Evolutionary conservation across 37 sponge, comb jelly and placozoan species (phyloP).

Genomic region (Hormiphora californensis): DNA sequence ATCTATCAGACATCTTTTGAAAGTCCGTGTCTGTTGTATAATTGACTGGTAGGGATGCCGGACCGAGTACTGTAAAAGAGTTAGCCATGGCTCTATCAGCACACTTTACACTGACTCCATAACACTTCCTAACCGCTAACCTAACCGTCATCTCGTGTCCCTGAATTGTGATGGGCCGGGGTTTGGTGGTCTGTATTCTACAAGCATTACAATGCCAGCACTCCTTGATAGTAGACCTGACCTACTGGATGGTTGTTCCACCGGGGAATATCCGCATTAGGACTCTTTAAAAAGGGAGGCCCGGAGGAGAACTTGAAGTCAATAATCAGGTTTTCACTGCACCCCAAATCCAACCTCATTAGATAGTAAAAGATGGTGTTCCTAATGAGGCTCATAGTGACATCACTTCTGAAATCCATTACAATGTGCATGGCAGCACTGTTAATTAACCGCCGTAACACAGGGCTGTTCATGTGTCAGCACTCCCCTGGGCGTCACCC

Average conservation of each 20-base stretch:
- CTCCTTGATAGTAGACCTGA: background rate
- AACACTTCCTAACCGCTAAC: background rate
- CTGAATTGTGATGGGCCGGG: background rate
- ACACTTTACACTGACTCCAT: slow-evolving; percentile 4
- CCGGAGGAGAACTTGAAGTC: background rate
- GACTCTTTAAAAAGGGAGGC: background rate
- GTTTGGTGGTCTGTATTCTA: background rate
- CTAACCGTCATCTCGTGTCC: background rate
- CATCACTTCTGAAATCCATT: background rate
- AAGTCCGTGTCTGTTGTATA: slow-evolving; percentile 10
- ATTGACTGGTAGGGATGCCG: background rate
- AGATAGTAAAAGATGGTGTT: slow-evolving; percentile 8
- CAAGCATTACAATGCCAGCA: background rate
- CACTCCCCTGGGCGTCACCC: slow-evolving; percentile 25
- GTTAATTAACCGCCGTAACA: background rate
- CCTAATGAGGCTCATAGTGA: background rate
- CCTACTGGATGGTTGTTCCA: no score
- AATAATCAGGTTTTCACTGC: background rate
- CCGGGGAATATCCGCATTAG: no score
- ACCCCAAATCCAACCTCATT: background rate
- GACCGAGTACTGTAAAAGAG: background rate
- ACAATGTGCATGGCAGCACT: background rate
- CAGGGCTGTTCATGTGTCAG: background rate
- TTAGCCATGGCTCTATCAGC: background rate
- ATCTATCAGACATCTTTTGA: background rate